phyloP scores from a whole-genome alignment of 2,113 vertebrate species.

The Hippocampus zosterae region DNA sequence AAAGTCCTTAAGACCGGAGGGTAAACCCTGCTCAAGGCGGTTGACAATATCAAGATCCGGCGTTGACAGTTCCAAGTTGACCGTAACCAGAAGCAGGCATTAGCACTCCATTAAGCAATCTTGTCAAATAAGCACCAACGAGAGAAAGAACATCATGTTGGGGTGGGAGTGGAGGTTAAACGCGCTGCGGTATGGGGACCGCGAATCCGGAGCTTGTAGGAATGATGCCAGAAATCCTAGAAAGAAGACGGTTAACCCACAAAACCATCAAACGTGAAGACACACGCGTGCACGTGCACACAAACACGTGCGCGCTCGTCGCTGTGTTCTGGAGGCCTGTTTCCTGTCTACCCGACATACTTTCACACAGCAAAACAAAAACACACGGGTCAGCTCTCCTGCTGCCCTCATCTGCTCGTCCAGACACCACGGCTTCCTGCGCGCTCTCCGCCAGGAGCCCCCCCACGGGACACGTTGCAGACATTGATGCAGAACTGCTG shows the following conservation, averaged over 20 bases:
- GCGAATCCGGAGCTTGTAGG: not conserved
- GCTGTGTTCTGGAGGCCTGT: slow-evolving; percentile 16
- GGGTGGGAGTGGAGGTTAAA: not conserved
- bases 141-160: not conserved
- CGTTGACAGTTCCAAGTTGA: not conserved
- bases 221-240: not conserved
- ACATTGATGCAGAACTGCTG: slow-evolving; percentile 20
- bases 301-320: not conserved
- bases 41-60: not conserved
- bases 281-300: not conserved
- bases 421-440: slow-evolving; percentile 10
- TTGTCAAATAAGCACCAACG: not conserved
- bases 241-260: not conserved
- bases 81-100: slow-evolving; percentile 5
- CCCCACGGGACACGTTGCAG: slow-evolving; percentile 27
- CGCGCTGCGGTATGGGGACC: not conserved
- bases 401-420: slow-evolving; percentile 22
- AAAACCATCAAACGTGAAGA: not conserved
- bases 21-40: no score
- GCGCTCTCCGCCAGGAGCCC: slow-evolving; percentile 32
- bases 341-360: slow-evolving; percentile 27
- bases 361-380: slow-evolving; percentile 51
- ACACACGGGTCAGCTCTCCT: slow-evolving; percentile 38
- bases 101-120: slow-evolving; percentile 7
- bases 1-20: slow-evolving; percentile 8